Conservation (phyloP, 2,113 vertebrate species). For the Oreochromis niloticus region DNA sequence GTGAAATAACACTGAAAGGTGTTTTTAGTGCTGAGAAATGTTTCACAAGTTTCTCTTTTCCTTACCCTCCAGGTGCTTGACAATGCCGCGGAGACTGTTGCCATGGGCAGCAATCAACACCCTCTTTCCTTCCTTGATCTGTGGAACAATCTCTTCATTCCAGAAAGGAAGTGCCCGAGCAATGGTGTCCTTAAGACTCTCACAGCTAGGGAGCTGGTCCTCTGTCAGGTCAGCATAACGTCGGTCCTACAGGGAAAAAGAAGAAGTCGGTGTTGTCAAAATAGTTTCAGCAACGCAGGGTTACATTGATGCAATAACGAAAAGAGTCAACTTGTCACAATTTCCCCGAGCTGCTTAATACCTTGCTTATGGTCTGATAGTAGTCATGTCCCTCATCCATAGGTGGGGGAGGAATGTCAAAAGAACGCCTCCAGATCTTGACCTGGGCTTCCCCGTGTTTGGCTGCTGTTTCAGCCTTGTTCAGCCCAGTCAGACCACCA, state of each 20-base stretch:
- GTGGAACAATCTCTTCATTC: slow-evolving; percentile 83
- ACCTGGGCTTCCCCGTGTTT: slow-evolving; percentile 90
- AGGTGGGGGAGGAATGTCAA: slow-evolving; percentile 81
- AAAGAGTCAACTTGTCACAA: not conserved
- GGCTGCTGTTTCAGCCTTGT: slow-evolving; percentile 88
- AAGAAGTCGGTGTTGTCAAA: not conserved
- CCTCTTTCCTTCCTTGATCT: slow-evolving; percentile 85
- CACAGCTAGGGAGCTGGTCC: slow-evolving; percentile 81
- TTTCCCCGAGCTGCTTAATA: not conserved
- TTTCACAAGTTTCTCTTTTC: not conserved
- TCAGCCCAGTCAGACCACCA: slow-evolving; percentile 85
- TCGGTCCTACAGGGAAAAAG: slow-evolving; percentile 68
- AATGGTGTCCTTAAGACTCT: slow-evolving; percentile 91
- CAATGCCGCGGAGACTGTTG: slow-evolving; percentile 87
- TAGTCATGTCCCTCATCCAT: slow-evolving; percentile 81
- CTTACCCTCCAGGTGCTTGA: slow-evolving; percentile 84
- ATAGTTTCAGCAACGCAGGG: not conserved
- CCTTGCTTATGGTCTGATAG: slow-evolving; percentile 75
- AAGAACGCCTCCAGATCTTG: slow-evolving; percentile 91
- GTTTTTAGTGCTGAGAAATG: not conserved
- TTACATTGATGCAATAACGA: not conserved
- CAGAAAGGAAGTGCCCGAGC: slow-evolving; percentile 87
- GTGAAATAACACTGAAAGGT: not conserved
- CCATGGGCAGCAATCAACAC: slow-evolving; percentile 90
- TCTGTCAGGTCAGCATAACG: slow-evolving; percentile 76